Evolutionary conservation across 2,113 vertebrate species (phyloP).

Genomic region (Peucedramus taeniatus): DNA sequence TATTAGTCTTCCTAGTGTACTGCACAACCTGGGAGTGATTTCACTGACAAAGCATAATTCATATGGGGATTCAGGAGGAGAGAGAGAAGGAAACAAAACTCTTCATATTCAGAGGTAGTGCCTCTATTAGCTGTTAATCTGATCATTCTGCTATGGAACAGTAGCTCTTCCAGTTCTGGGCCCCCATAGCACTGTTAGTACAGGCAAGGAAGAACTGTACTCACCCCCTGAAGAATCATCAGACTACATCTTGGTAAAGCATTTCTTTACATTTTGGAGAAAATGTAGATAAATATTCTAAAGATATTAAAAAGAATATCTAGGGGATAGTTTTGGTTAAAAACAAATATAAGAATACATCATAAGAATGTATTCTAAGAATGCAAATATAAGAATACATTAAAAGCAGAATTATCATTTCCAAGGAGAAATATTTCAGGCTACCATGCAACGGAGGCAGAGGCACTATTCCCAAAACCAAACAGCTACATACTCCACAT

Average conservation of each 20-base stretch:
- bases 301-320: background rate
- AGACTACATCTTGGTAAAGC: background rate
- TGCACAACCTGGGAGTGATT: background rate
- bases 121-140: background rate
- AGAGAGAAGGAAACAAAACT: background rate
- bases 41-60: background rate
- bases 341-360: background rate
- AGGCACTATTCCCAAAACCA: background rate
- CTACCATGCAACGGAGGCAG: background rate
- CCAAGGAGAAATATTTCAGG: background rate
- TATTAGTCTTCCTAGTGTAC: background rate
- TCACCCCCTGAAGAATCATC: background rate
- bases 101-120: background rate
- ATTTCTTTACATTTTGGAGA: background rate
- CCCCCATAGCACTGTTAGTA: background rate
- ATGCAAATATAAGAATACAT: background rate
- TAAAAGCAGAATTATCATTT: background rate
- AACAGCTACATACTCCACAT: background rate
- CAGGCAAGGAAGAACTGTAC: background rate
- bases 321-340: background rate
- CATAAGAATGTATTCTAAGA: background rate
- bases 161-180: background rate
- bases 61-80: background rate
- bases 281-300: background rate
- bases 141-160: background rate